Percentiles rank a stretch among this genome's conserved stretches.
Evolutionary conservation across 2,113 vertebrate species (phyloP).

Genomic region (Dascyllus trimaculatus): DNA sequence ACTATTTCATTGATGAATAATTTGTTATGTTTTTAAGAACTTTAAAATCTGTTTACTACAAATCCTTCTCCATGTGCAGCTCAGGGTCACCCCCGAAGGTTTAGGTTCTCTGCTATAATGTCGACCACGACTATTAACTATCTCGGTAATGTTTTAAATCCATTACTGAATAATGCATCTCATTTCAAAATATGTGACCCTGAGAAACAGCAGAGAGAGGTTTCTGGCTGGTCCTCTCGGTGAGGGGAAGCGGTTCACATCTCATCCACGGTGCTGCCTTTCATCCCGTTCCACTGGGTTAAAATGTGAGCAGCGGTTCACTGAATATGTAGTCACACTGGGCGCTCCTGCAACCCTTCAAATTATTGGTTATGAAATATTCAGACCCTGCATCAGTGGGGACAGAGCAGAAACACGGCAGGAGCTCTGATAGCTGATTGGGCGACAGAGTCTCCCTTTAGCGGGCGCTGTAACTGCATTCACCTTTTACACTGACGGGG

Average conservation of each 20-base stretch:
- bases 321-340: constrained; percentile 59
- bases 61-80: background rate
- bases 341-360: constrained; percentile 51
- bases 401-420: constrained; percentile 27
- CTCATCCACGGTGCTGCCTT: constrained; percentile 41
- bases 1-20: background rate
- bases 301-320: constrained; percentile 42
- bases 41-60: background rate
- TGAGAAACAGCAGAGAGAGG: background rate
- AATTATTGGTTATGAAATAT: constrained; percentile 75
- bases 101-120: background rate
- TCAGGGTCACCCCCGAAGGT: background rate
- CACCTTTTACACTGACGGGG: constrained; percentile 48
- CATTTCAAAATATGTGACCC: constrained; percentile 27
- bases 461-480: constrained; percentile 18
- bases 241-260: constrained; percentile 32
- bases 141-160: constrained; percentile 30
- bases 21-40: background rate
- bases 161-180: constrained; percentile 30
- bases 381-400: constrained; percentile 50
- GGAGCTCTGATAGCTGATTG: constrained; percentile 37
- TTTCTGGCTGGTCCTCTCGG: constrained; percentile 13
- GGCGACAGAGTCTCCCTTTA: constrained; percentile 41
- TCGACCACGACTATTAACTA: background rate
- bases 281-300: constrained; percentile 56